Percentiles rank a stretch among this genome's conserved stretches.
Conservation (phyloP, 2,113 vertebrate species). For the Tretioscincus oriximinensis region DNA sequence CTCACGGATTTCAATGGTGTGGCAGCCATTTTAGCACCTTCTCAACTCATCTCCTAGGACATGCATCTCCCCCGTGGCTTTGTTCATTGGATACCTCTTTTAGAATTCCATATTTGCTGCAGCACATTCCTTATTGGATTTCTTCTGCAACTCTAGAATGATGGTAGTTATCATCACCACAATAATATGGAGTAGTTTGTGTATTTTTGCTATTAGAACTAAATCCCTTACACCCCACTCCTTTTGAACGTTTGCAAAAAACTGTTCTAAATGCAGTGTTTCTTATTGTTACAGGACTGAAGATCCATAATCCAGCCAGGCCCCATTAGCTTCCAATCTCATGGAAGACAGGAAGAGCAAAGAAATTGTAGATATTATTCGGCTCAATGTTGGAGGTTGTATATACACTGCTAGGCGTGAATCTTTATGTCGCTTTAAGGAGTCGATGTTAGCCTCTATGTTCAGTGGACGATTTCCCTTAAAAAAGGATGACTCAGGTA, state of each 20-base stretch:
- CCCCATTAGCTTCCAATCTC: neutral
- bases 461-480: constrained; percentile 76
- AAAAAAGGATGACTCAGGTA: constrained; percentile 72
- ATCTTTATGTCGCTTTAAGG: constrained; percentile 71
- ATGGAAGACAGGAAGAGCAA: constrained; percentile 57
- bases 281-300: neutral
- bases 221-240: neutral
- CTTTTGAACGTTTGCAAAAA: neutral
- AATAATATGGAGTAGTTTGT: neutral
- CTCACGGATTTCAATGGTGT: too few species aligned
- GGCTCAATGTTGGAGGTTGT: constrained; percentile 67
- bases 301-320: fast-evolving
- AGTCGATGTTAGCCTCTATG: constrained; percentile 74
- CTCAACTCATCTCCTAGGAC: too few species aligned
- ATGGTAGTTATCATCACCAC: too few species aligned
- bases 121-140: neutral
- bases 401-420: constrained; percentile 60
- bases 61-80: too few species aligned
- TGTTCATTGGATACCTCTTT: too few species aligned
- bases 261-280: neutral
- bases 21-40: too few species aligned
- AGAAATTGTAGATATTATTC: constrained; percentile 57
- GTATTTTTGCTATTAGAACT: neutral
- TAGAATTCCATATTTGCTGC: neutral
- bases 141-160: neutral